Evolutionary conservation across 2,113 vertebrate species (phyloP), one percentile per base, ranked within the genome.

Genomic region (Istiophorus platypterus): DNA sequence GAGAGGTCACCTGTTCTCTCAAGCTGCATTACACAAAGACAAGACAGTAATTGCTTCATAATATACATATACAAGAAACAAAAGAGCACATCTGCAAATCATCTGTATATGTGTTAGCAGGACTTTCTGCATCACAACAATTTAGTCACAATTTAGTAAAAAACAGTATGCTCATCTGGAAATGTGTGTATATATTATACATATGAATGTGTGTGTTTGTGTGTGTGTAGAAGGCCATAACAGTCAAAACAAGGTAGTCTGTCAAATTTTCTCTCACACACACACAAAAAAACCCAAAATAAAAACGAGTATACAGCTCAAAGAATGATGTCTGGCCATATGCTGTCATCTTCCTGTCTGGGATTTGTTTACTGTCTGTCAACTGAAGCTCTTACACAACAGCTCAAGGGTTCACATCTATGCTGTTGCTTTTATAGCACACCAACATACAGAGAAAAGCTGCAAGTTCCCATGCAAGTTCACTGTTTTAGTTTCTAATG

Each of bases 351-450:
- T 14, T 45, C 18, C 26, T 20, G 49, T 64, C 24, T 26, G 57
- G 70, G 31, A 18, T 10, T 4, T 70, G 47, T 65, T 76, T 20
- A 64, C 51, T 0, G 10, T 45, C 42, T 37, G 24, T 39, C 15
- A 10, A 5, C 56, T 27, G 15, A 65, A 52, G 54, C 26, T 41
- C 31, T 47, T 24, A 42, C n/a, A 27, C 11, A 56, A 49, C 9
- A 76, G 22, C 27, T 56, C 24, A 52, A 37, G 26, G 56, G 37
- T 17, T 69, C 47, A 26, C 52, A 71, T 71, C 49, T 41, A 31
- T 12, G 26, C 42, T 61, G 67, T 24, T 71, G 67, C 68, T 41
- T 29, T 49, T 51, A 27, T 0, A 20, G 26, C 14, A 45, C 24
- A 68, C 31, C 0, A 1, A 58, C 63, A 51, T 2, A 75, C 49